phyloP scores from a whole-genome alignment of 2,113 vertebrate species.

The Crypturellus undulatus region DNA sequence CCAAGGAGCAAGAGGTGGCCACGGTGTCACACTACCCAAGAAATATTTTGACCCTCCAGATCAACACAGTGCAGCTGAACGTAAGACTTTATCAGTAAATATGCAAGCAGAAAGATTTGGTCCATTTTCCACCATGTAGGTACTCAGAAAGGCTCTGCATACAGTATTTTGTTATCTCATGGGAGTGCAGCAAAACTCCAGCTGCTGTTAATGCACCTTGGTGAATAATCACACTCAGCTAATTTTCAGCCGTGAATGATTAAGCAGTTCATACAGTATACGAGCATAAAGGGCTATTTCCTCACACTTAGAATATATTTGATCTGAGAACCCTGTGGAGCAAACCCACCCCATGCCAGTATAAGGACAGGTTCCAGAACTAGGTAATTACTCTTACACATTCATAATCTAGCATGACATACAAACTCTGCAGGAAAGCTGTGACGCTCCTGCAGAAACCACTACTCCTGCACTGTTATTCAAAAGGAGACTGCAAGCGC shows the following conservation, averaged over 20 bases:
- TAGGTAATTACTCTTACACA: not conserved
- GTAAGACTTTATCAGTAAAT: not conserved
- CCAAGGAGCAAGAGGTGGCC: not conserved
- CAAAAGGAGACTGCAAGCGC: not conserved
- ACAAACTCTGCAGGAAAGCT: constrained; percentile 3
- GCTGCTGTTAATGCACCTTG: constrained; percentile 67
- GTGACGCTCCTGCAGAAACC: not conserved
- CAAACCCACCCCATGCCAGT: not conserved
- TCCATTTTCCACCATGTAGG: constrained; percentile 16
- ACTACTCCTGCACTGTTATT: not conserved
- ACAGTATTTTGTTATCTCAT: constrained; percentile 13
- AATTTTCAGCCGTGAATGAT: constrained; percentile 71
- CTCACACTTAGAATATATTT: constrained; percentile 52
- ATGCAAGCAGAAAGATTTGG: not conserved
- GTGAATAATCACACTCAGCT: constrained; percentile 68
- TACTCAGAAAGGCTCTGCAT: constrained; percentile 16
- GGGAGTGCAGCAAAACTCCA: constrained; percentile 53
- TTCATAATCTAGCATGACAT: not conserved
- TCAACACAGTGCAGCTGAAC: not conserved
- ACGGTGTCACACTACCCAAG: not conserved
- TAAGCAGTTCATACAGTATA: constrained; percentile 57
- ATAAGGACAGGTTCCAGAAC: constrained; percentile 5
- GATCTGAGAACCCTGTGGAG: constrained; percentile 44
- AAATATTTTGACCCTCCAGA: not conserved
- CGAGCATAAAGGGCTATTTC: constrained; percentile 56